A percentile compares a stretch with the other conserved stretches of the same genome.
phyloP scores from a whole-genome alignment of 1,140 invertebrate genomes.

The Drosophila ironensis region DNA sequence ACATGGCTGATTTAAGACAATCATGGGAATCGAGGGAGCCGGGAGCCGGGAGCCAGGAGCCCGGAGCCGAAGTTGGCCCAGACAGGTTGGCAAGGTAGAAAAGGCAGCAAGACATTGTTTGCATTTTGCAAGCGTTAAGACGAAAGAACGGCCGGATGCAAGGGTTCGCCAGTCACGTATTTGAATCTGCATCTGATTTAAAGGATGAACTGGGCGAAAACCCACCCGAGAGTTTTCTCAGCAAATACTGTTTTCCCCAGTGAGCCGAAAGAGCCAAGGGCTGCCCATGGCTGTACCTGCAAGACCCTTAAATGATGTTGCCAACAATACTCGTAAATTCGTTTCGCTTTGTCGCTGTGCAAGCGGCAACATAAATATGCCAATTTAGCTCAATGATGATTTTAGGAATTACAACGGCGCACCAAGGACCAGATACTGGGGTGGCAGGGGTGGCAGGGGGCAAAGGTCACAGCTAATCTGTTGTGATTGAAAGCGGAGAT shows the following conservation, averaged over 20 bases:
- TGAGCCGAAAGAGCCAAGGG: too few relatives aligned
- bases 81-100: constrained; percentile 17
- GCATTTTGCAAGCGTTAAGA: constrained; percentile 24
- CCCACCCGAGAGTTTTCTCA: too few relatives aligned
- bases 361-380: constrained; percentile 35
- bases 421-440: too few relatives aligned
- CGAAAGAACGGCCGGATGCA: constrained; percentile 7
- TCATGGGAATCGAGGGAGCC: constrained; percentile 2
- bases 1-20: constrained; percentile 62
- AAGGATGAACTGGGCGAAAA: not conserved
- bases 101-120: constrained; percentile 30
- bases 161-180: constrained; percentile 43
- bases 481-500: constrained; percentile 50
- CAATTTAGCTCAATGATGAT: constrained; percentile 44
- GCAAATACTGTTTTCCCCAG: too few relatives aligned
- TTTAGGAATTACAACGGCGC: not conserved
- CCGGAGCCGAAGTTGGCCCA: constrained; percentile 23
- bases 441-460: not conserved
- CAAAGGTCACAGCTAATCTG: constrained; percentile 30
- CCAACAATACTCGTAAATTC: too few relatives aligned
- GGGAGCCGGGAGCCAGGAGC: too few relatives aligned
- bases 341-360: not conserved
- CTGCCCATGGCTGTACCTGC: too few relatives aligned
- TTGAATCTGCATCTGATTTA: constrained; percentile 31
- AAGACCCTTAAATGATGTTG: too few relatives aligned